A percentile compares a stretch with the other conserved stretches of the same genome.
phyloP scores from a whole-genome alignment of 2,888 invertebrate genomes.

The Aquatica leii region DNA sequence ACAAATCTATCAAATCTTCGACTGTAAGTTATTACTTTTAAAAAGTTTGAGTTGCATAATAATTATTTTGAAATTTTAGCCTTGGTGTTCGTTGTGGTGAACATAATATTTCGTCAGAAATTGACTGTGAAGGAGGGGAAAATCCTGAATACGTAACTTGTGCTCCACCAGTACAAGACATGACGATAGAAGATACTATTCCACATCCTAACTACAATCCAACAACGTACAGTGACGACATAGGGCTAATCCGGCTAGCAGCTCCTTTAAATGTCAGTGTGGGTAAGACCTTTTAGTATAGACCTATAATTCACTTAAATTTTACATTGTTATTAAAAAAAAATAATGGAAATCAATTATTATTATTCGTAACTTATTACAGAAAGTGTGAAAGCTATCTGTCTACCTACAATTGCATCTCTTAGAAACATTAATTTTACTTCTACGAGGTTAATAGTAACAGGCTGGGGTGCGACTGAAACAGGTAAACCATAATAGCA shows the following conservation, averaged over 20 bases:
- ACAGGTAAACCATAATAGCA: slow-evolving; percentile 59
- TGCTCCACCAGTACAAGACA: slow-evolving; percentile 62
- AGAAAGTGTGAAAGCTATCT: slow-evolving; percentile 60
- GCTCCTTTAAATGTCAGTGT: slow-evolving; percentile 57
- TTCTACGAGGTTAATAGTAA: slow-evolving; percentile 67
- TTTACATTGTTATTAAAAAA: too few species aligned
- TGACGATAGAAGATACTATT: slow-evolving; percentile 60
- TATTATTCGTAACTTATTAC: slow-evolving; percentile 40
- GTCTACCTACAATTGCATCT: slow-evolving; percentile 59
- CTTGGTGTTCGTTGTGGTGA: slow-evolving; percentile 71
- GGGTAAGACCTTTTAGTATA: slow-evolving; percentile 42
- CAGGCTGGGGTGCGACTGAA: slow-evolving; percentile 80
- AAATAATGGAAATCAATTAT: too few species aligned
- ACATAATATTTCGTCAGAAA: slow-evolving; percentile 61
- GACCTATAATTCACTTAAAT: too few species aligned
- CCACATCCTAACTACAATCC: slow-evolving; percentile 65
- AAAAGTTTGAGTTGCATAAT: not conserved
- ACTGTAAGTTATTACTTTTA: slow-evolving; percentile 50
- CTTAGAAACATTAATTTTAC: slow-evolving; percentile 56
- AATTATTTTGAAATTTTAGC: not conserved
- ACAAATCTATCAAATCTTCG: slow-evolving; percentile 46
- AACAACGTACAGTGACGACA: slow-evolving; percentile 64
- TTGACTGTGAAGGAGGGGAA: slow-evolving; percentile 57
- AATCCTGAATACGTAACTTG: slow-evolving; percentile 52
- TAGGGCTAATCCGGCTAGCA: slow-evolving; percentile 64